Evolutionary conservation across 2,113 vertebrate species (phyloP).

Genomic region (Gymnorhina tibicen): DNA sequence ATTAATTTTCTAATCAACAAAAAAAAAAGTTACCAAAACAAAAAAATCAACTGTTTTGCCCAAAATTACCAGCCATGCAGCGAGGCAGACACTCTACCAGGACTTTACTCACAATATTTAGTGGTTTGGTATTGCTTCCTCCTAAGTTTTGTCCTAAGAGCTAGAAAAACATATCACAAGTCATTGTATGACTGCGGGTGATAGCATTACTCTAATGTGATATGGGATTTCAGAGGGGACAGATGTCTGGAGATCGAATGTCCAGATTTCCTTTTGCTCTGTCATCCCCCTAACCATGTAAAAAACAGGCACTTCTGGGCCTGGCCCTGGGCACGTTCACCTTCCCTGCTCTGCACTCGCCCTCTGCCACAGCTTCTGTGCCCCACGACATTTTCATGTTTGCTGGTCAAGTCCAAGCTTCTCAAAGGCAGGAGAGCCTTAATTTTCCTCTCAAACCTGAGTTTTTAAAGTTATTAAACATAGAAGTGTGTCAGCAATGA

Average conservation of each 20-base stretch:
- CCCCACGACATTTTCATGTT: not conserved
- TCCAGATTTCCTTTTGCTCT: conserved; percentile 6
- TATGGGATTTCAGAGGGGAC: not conserved
- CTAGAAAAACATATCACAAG: not conserved
- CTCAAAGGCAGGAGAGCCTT: not conserved
- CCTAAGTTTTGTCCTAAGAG: not conserved
- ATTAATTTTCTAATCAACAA: not conserved
- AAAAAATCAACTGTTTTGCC: not conserved
- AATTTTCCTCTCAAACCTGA: not conserved
- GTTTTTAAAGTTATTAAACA: not conserved
- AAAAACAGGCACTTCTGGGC: not conserved
- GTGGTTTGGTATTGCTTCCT: not conserved
- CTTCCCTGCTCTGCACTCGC: not conserved
- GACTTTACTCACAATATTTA: not conserved
- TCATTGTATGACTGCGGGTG: not conserved
- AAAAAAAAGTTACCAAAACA: not conserved
- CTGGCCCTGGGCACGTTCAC: not conserved
- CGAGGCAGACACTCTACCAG: not conserved
- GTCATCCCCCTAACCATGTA: not conserved
- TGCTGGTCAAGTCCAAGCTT: not conserved
- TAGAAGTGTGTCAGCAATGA: not conserved
- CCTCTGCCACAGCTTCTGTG: not conserved
- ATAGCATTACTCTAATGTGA: not conserved
- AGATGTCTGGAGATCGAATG: not conserved
- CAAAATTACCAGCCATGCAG: not conserved